Conservation (phyloP, 2,797 vertebrate species). For the Phoeniculus purpureus region DNA sequence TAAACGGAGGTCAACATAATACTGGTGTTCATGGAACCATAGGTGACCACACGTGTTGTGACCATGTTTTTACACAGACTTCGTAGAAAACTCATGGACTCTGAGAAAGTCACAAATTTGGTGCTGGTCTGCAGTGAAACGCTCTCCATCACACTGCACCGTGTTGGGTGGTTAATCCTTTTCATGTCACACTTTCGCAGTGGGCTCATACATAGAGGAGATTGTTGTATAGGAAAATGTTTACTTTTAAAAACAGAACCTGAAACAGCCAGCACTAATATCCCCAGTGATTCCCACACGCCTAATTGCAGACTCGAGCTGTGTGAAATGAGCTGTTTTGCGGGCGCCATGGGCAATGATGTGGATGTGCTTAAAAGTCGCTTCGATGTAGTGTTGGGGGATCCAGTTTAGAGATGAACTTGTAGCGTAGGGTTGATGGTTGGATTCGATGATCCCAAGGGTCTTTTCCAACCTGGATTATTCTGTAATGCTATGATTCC, state of each 20-base stretch:
- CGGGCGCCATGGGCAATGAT: neutral
- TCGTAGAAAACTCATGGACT: neutral
- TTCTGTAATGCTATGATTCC: too few species aligned
- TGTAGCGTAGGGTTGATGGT: too few species aligned
- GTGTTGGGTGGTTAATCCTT: neutral
- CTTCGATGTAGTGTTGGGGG: too few species aligned
- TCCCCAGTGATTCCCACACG: neutral
- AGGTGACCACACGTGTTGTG: neutral
- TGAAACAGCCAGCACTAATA: neutral
- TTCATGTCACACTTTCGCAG: neutral
- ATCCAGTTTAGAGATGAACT: too few species aligned
- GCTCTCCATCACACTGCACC: neutral
- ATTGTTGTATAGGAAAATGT: neutral
- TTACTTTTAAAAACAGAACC: neutral
- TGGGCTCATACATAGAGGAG: neutral
- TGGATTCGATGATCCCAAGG: too few species aligned
- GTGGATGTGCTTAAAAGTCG: too few species aligned
- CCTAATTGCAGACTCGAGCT: neutral
- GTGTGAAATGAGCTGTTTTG: neutral
- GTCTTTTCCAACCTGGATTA: too few species aligned
- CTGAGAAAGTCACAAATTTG: neutral
- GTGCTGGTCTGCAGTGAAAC: neutral
- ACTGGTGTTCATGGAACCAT: neutral
- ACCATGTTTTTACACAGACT: neutral
- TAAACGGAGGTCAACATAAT: neutral